A percentile compares a stretch with the other conserved stretches of the same genome.
Conservation (phyloP, 2,888 invertebrate species). For the Erpobdella octoculata region DNA sequence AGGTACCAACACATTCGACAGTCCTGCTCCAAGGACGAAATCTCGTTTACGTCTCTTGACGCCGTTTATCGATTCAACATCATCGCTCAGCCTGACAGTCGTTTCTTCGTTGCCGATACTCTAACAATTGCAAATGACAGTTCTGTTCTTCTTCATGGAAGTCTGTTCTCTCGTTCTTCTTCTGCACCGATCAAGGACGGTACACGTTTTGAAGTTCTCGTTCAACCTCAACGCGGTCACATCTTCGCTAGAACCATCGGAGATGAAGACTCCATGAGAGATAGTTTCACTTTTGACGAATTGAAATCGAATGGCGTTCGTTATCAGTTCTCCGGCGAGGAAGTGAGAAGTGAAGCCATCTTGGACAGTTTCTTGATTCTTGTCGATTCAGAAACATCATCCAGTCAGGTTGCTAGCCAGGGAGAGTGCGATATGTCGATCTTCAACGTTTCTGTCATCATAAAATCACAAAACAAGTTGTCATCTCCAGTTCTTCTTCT, state of each 20-base stretch:
- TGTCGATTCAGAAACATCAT: not conserved
- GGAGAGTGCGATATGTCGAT: not conserved
- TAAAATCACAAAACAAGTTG: not conserved
- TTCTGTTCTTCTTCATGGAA: not conserved
- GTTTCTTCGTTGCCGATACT: not conserved
- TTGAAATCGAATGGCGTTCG: not conserved
- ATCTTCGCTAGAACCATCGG: slow-evolving; percentile 1
- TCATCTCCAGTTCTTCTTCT: not conserved
- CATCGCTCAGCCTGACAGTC: not conserved
- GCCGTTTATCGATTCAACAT: not conserved
- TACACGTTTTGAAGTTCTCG: not conserved
- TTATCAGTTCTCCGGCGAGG: not conserved
- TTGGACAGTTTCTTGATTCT: not conserved
- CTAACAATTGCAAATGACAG: not conserved
- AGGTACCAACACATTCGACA: slow-evolving; percentile 23
- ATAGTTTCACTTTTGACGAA: not conserved
- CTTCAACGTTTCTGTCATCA: not conserved
- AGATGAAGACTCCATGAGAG: not conserved
- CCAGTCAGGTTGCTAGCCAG: not conserved
- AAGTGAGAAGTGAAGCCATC: too few species aligned
- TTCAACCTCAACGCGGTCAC: not conserved
- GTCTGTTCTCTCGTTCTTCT: not conserved
- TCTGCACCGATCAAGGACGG: not conserved
- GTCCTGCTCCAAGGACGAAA: slow-evolving; percentile 11
- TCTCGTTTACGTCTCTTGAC: not conserved